Evolutionary conservation across 2,797 vertebrate genomes (phyloP).

Genomic region (Diplodus sargus): DNA sequence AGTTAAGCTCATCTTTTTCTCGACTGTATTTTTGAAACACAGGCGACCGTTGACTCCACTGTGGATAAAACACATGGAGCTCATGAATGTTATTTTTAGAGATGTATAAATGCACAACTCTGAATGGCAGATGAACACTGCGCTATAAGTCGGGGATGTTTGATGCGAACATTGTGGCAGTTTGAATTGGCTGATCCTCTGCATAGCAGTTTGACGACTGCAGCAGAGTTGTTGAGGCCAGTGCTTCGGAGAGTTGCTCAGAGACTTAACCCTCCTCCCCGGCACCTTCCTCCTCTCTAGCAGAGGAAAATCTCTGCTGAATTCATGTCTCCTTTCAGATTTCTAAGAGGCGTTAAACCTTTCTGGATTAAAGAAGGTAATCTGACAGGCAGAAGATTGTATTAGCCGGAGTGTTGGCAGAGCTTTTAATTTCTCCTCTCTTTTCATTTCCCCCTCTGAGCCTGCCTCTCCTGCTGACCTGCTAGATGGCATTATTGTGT

Average conservation of each 20-base stretch:
- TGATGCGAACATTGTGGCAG: conserved; percentile 28
- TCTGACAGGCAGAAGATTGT: conserved; percentile 88
- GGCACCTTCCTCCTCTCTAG: conserved; percentile 66
- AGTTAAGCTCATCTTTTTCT: conserved; percentile 69
- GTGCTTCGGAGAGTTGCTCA: conserved; percentile 74
- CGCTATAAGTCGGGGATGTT: conserved; percentile 10
- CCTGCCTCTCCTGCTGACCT: conserved; percentile 76
- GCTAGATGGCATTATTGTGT: conserved; percentile 77
- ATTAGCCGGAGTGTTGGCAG: conserved; percentile 85
- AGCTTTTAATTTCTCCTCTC: conserved; percentile 82
- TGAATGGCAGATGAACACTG: not conserved
- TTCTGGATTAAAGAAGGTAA: conserved; percentile 87
- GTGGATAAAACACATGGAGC: not conserved
- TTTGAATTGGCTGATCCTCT: conserved; percentile 63
- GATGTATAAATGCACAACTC: not conserved
- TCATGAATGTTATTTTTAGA: conserved; percentile 26
- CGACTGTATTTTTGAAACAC: conserved; percentile 47
- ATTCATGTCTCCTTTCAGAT: conserved; percentile 85
- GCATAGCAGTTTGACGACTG: conserved; percentile 56
- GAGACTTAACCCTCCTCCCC: conserved; percentile 73
- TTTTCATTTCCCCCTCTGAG: conserved; percentile 67
- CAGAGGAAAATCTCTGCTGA: conserved; percentile 81
- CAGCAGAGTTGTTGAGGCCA: conserved; percentile 72
- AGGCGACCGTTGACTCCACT: not conserved
- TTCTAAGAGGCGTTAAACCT: conserved; percentile 86